A percentile compares a stretch with the other conserved stretches of the same genome.
phyloP scores from a whole-genome alignment of 2,797 vertebrate genomes.

The Petrocephalus schoutedeni region DNA sequence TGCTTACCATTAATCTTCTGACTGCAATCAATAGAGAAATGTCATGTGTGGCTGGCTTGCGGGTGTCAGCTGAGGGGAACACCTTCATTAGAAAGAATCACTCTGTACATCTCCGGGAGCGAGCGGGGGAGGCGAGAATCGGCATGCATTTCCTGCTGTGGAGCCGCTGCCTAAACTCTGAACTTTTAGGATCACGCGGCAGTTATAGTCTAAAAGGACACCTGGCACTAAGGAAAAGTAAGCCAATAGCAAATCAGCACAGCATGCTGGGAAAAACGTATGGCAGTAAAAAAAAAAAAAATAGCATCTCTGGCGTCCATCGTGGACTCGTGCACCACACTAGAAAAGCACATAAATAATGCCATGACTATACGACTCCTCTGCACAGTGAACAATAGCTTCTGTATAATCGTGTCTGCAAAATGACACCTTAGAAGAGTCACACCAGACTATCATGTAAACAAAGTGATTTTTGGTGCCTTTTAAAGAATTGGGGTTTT shows the following conservation, averaged over 20 bases:
- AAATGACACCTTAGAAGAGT: neutral
- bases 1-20: conserved; percentile 32
- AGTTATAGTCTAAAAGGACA: no score
- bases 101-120: neutral
- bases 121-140: no score
- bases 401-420: neutral
- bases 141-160: no score
- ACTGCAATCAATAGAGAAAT: conserved; percentile 37
- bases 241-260: neutral
- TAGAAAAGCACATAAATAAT: neutral
- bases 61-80: conserved; percentile 6
- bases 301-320: neutral
- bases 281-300: neutral
- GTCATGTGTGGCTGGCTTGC: conserved; percentile 22
- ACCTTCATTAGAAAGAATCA: conserved; percentile 11
- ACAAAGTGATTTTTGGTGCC: neutral
- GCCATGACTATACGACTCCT: neutral
- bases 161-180: no score
- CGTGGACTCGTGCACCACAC: neutral
- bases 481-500: neutral
- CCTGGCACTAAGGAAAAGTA: neutral
- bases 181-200: no score
- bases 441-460: neutral
- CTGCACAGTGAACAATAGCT: conserved; percentile 4
- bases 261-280: neutral